A percentile compares a stretch with the other conserved stretches of the same genome.
Conservation (phyloP, 2,113 vertebrate species). For the Malaclemys terrapin region DNA sequence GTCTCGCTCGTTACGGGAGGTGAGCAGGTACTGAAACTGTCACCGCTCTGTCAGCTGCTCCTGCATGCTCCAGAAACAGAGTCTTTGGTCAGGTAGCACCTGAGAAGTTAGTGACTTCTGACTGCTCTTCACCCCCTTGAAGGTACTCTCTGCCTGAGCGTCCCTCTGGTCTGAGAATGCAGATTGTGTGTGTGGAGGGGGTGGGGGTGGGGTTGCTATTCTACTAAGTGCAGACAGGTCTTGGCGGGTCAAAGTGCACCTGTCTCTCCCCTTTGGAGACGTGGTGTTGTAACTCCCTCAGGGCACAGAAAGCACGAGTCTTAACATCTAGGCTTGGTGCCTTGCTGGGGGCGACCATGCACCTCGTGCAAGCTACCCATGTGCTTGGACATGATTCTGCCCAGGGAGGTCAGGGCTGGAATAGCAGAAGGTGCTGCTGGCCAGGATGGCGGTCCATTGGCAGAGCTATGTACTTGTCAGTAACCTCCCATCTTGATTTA, state of each 20-base stretch:
- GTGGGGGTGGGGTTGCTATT: rapidly evolving
- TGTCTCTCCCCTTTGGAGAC: background rate
- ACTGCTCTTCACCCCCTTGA: background rate
- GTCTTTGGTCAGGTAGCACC: background rate
- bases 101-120: background rate
- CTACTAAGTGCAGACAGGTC: background rate
- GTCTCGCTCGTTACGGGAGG: background rate
- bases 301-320: background rate
- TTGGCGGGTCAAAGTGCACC: background rate
- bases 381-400: background rate
- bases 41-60: conserved; percentile 27
- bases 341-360: background rate
- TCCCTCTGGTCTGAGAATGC: background rate
- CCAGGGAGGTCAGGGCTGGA: background rate
- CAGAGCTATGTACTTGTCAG: background rate
- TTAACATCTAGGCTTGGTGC: background rate
- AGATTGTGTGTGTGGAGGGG: too few relatives aligned
- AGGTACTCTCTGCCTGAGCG: background rate
- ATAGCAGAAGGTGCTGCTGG: background rate
- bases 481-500: background rate
- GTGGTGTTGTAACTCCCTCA: background rate
- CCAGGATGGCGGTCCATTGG: background rate
- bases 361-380: background rate
- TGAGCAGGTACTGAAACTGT: rapidly evolving
- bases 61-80: conserved; percentile 3